These are phyloP conservation scores for Tetramorium simillimum DNA, from an alignment of 1,140 invertebrate species.

Conservation along the genomic window DNA sequence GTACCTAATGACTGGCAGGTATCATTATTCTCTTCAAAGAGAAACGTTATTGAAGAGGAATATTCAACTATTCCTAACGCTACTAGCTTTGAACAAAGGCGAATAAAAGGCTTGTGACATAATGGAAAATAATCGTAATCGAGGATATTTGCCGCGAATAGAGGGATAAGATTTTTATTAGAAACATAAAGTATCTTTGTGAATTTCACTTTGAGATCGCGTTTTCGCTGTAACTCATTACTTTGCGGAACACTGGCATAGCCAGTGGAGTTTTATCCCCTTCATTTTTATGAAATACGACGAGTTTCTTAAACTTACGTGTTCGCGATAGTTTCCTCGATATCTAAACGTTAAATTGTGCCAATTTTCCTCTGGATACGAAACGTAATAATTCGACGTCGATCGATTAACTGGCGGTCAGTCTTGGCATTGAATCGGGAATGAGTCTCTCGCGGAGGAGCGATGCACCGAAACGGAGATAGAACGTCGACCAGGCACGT, in stretches of 20 bases:
- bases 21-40: neutral
- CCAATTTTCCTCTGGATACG: neutral
- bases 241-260: neutral
- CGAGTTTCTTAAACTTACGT: neutral
- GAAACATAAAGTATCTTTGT: neutral
- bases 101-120: neutral
- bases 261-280: too few species aligned
- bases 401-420: conserved; percentile 70
- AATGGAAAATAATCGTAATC: conserved; percentile 21
- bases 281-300: neutral
- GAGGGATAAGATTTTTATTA: conserved; percentile 13
- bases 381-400: conserved; percentile 29
- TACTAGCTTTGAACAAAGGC: neutral
- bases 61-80: conserved; percentile 20
- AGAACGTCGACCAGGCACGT: conserved; percentile 74
- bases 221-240: neutral
- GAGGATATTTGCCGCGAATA: neutral
- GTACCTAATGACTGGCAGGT: neutral
- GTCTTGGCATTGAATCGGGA: conserved; percentile 61
- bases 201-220: conserved; percentile 15
- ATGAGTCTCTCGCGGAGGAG: conserved; percentile 68
- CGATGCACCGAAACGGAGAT: conserved; percentile 40
- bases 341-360: neutral
- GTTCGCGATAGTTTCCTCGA: neutral
- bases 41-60: conserved; percentile 12